Base-by-base conservation (phyloP, 2,113 vertebrate genomes). In the Mormyrus lacerda region DNA sequence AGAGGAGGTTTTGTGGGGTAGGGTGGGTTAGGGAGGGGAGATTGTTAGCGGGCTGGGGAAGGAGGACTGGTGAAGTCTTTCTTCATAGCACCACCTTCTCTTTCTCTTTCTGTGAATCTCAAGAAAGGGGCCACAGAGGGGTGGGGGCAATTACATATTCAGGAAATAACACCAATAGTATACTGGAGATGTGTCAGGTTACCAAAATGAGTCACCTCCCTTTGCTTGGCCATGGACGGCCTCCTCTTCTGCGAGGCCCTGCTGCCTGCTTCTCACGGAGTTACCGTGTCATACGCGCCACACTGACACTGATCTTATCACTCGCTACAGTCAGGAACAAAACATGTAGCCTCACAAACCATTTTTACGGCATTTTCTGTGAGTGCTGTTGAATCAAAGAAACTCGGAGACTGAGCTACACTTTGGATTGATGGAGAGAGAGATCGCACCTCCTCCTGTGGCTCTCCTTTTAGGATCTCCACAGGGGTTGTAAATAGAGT, bases 21-120 rank as follows among this genome's bases (percentile, higher is more conserved):
- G 19, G 79, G 87, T 90, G 88, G 91, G 90, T 90, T 88, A 88
- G 93, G 87, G 91, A 92, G 93, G 87, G 93, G 94, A 92, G 93
- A 93, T 55, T 76, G 89, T 58, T 42, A 5, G 39, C 55, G 87
- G 42, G 53, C 45, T 55, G 44, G n/a, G 31, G 9, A 24, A 27
- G 76, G 92, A 92, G 91, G 91, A 87, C 35, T 19, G 45, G 31
- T 61, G 65, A 48, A 76, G 50, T 89, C 51, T 88, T 44, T n/a
- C 50, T 10, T 27, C 35, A 15, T 27, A n/a, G 24, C 89, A 89
- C 35, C 19, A 44, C n/a, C 15, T 21, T 85, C 50, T 85, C 76
- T 21, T 53, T 85, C 39, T 89, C 48, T 55, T 45, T 45, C 31
- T 84, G 2, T 44, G 69, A 51, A 11, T 79, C 84, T 55, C 85